Percentiles rank a stretch among this genome's conserved stretches.
Conservation (phyloP, 2,888 invertebrate species). For the Thymelicus sylvestris region DNA sequence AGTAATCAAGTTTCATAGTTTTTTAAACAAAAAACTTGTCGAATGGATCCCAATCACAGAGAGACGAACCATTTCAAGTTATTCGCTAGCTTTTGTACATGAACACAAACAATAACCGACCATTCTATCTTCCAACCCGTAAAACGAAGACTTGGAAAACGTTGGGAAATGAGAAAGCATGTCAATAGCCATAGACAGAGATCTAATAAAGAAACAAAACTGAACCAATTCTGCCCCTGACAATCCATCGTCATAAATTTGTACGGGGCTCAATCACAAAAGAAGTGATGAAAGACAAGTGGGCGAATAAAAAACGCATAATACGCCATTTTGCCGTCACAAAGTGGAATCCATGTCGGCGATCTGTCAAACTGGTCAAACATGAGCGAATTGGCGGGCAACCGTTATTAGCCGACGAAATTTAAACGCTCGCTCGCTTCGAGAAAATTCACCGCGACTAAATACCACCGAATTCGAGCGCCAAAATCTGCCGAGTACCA, state of each 20-base stretch:
- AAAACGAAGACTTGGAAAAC: constrained; percentile 41
- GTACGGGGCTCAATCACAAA: constrained; percentile 76
- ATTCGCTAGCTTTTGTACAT: constrained; percentile 23
- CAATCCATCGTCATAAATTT: constrained; percentile 70
- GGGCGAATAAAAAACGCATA: constrained; percentile 78
- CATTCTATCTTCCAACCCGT: constrained; percentile 33
- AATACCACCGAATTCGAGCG: constrained; percentile 57
- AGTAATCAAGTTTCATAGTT: too few relatives aligned
- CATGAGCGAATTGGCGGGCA: constrained; percentile 68
- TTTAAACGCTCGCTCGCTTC: constrained; percentile 55
- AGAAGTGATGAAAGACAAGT: constrained; percentile 81
- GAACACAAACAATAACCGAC: constrained; percentile 34
- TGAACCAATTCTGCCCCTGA: constrained; percentile 67
- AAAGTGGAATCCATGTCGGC: constrained; percentile 79
- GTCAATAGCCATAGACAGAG: constrained; percentile 51
- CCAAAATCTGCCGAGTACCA: constrained; percentile 60
- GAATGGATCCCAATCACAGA: neutral
- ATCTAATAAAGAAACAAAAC: constrained; percentile 71
- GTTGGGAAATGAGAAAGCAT: constrained; percentile 48
- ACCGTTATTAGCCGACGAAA: constrained; percentile 65
- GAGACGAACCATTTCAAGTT: constrained; percentile 6
- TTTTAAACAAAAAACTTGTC: neutral
- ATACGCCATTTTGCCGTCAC: constrained; percentile 80
- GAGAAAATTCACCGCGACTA: constrained; percentile 51
- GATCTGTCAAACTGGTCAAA: constrained; percentile 84